Percentiles rank a stretch among this genome's conserved stretches.
Evolutionary conservation across 2,888 invertebrate species (phyloP).

Genomic region (Trisateles emortualis): DNA sequence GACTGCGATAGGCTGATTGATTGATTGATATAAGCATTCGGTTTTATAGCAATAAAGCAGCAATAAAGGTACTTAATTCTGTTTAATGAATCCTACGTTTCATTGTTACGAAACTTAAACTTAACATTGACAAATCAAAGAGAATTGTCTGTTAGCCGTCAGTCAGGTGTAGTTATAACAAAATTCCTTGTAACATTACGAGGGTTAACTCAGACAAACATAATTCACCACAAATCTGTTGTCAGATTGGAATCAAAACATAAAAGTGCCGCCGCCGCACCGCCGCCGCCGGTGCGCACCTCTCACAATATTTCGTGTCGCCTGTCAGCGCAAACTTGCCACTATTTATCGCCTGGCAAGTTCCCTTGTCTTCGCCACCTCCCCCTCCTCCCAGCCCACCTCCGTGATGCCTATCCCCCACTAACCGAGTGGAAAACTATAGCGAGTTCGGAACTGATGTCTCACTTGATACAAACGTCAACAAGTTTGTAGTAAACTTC

Average conservation of each 20-base stretch:
- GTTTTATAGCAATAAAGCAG: no score
- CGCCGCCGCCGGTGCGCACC: slow-evolving; percentile 30
- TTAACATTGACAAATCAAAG: neutral
- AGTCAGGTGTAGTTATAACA: neutral
- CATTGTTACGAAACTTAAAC: no score
- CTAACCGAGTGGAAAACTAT: slow-evolving; percentile 56
- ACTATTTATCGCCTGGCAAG: slow-evolving; percentile 57
- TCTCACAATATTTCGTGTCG: slow-evolving; percentile 58
- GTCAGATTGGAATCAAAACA: slow-evolving; percentile 53
- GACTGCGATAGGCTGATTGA: no score
- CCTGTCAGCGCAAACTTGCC: slow-evolving; percentile 57
- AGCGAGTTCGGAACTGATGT: slow-evolving; percentile 59
- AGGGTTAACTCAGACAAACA: slow-evolving; percentile 6
- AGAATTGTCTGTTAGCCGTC: no score
- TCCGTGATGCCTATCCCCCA: slow-evolving; percentile 10
- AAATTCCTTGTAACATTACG: neutral
- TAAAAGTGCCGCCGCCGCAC: slow-evolving; percentile 32
- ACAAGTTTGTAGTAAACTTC: slow-evolving; percentile 45
- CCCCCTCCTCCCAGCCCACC: slow-evolving; percentile 5
- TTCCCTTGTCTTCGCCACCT: slow-evolving; percentile 43
- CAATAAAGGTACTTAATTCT: no score
- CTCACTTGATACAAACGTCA: slow-evolving; percentile 56
- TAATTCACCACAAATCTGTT: slow-evolving; percentile 37
- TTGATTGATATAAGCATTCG: no score
- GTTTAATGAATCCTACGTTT: no score